These are phyloP conservation scores for Microtus richardsoni DNA, from an alignment of 2,113 vertebrate genomes.

Conservation along the genomic window DNA sequence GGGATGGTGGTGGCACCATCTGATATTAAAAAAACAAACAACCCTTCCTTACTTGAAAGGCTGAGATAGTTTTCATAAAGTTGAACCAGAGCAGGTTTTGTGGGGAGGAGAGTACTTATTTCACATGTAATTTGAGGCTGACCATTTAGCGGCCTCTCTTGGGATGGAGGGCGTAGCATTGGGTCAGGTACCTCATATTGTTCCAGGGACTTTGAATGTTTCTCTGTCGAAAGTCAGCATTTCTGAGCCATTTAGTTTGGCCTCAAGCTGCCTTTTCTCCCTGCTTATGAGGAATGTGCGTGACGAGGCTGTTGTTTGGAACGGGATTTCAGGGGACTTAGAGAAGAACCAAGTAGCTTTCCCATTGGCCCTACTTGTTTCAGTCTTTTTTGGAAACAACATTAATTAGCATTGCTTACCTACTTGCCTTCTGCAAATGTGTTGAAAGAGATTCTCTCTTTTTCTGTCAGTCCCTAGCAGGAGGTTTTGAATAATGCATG, in stretches of 20 bases:
- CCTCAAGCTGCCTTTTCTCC: background rate
- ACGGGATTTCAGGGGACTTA: background rate
- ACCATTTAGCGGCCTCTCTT: background rate
- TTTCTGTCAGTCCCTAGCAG: background rate
- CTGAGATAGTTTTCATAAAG: background rate
- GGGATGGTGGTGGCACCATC: background rate
- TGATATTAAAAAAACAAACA: background rate
- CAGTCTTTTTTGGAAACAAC: constrained; percentile 27
- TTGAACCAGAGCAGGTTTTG: background rate
- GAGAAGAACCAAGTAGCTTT: background rate
- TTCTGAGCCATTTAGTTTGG: constrained; percentile 20
- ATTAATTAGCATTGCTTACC: constrained; percentile 6
- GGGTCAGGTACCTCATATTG: background rate
- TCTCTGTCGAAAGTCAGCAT: constrained; percentile 16
- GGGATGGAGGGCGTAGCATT: background rate
- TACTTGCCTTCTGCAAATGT: constrained; percentile 55
- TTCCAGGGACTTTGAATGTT: background rate
- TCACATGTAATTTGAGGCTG: background rate
- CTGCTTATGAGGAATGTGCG: background rate
- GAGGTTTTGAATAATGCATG: constrained; percentile 63
- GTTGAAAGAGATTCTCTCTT: background rate
- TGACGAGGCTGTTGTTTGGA: background rate
- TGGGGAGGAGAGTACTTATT: background rate
- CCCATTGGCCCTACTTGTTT: background rate
- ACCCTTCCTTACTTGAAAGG: constrained; percentile 27